Base-by-base conservation (phyloP, 2,797 vertebrate species). In the Hippoglossus hippoglossus region DNA sequence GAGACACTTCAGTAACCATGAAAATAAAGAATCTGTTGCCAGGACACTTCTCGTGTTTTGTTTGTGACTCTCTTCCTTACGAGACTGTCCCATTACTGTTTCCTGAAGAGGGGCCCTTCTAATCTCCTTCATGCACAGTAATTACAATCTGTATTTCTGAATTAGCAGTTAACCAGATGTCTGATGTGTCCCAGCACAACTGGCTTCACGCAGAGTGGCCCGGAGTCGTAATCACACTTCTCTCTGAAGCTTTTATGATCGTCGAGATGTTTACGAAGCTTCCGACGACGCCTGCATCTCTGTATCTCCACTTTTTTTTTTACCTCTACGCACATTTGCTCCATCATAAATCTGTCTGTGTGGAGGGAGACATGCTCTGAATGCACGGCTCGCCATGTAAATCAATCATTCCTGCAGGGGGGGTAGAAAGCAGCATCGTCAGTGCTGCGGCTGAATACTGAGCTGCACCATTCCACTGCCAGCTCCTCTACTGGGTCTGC, bases 321-420 rank as follows among this genome's bases (percentile, higher is more conserved):
- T n/a, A 89, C 86, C 89, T 88, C 75, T 70, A 61, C 26, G 39
- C 50, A 63, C 73, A 60, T 80, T 49, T 80, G 63, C 68, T 56
- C 56, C 18, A 54, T 73, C 80, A 79, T 87, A 73, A 87, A 89
- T 88, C 74, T 78, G 70, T 56, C 54, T 56, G 34, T 36, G 50
- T 64, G 69, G 36, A 81, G 79, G 13, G 50, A 81, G 82, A 81
- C 88, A 80, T 71, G 80, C 80, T 87, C 79, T 82, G 84, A 86
- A 85, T 86, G 68, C 52, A 59, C 54, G 55, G 49, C 69, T 85
- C 71, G 75, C 62, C 77, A 90, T 89, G 83, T 85, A 87, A 88
- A 93, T 92, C 82, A 87, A 86, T 91, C 84, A 85, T 70, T 78
- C 63, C 70, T 85, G 68, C 41, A 62, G 44, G 51, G 21, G 51